phyloP scores from a whole-genome alignment of 2,888 invertebrate genomes.

The Rotaria sp. region DNA sequence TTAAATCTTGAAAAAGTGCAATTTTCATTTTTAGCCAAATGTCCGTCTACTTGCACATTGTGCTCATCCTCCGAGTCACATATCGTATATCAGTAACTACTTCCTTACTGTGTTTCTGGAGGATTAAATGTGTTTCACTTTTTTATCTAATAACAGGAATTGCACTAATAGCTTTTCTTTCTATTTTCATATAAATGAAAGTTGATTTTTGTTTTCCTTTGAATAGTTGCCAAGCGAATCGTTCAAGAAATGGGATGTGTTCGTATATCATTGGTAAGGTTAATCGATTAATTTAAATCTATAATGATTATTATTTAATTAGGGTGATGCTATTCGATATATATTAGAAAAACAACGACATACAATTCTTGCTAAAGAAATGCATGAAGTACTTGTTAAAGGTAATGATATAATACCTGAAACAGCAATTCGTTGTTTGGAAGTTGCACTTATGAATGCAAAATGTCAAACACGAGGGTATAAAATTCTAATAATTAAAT shows the following conservation, averaged over 20 bases:
- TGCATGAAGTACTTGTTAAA: constrained; percentile 29
- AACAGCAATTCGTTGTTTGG: constrained; percentile 51
- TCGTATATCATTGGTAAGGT: constrained; percentile 46
- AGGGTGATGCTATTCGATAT: constrained; percentile 52
- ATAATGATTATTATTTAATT: not conserved
- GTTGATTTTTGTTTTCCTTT: constrained; percentile 31
- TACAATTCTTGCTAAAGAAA: constrained; percentile 46
- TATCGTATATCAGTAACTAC: too few relatives aligned
- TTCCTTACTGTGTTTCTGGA: too few relatives aligned
- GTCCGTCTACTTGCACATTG: too few relatives aligned
- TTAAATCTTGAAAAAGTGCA: too few relatives aligned
- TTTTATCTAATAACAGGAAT: too few relatives aligned
- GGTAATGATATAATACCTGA: constrained; percentile 45
- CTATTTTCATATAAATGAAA: not conserved
- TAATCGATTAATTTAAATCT: not conserved
- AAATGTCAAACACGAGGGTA: constrained; percentile 53
- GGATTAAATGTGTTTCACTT: too few relatives aligned
- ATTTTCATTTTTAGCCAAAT: too few relatives aligned
- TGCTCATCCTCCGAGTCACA: too few relatives aligned
- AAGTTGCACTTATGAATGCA: constrained; percentile 51
- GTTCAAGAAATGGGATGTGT: constrained; percentile 52
- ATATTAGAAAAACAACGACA: constrained; percentile 49
- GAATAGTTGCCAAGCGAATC: constrained; percentile 53
- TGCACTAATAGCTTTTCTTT: too few relatives aligned
- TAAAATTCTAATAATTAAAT: not conserved